These are phyloP conservation scores for Cynodonichthys magdalenae DNA, from an alignment of 2,797 vertebrate species.

Conservation along the genomic window DNA sequence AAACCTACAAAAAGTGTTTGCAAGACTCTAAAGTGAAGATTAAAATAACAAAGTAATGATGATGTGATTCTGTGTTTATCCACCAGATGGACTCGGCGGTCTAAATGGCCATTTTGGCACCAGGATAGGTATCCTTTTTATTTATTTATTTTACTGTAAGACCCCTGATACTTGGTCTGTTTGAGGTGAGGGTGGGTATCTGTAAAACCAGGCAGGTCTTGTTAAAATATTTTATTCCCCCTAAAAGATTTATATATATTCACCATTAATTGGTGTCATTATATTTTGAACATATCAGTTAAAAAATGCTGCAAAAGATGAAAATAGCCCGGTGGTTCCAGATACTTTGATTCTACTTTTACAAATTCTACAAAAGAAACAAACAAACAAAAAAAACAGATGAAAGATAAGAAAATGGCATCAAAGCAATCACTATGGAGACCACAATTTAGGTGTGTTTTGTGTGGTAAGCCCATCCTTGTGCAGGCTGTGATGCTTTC, in stretches of 20 bases:
- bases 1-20: constrained; percentile 7
- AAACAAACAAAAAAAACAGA: too few species aligned
- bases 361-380: constrained; percentile 42
- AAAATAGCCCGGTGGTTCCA: constrained; percentile 58
- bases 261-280: too few species aligned
- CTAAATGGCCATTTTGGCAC: constrained; percentile 42
- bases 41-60: constrained; percentile 28
- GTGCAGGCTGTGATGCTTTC: constrained; percentile 52
- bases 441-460: constrained; percentile 65
- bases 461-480: constrained; percentile 31
- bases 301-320: constrained; percentile 31
- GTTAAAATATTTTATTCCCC: constrained; percentile 3
- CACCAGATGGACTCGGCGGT: constrained; percentile 74
- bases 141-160: too few species aligned
- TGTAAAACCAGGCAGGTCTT: constrained; percentile 20
- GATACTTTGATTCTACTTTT: too few species aligned
- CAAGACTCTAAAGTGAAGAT: constrained; percentile 15
- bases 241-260: background rate
- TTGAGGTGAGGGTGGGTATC: constrained; percentile 27
- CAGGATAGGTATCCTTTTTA: constrained; percentile 12
- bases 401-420: background rate
- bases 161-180: constrained; percentile 50
- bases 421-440: constrained; percentile 85
- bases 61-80: constrained; percentile 44
- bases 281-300: too few species aligned